Base-by-base conservation (phyloP, 2,888 invertebrate genomes). In the Sesia bembeciformis region DNA sequence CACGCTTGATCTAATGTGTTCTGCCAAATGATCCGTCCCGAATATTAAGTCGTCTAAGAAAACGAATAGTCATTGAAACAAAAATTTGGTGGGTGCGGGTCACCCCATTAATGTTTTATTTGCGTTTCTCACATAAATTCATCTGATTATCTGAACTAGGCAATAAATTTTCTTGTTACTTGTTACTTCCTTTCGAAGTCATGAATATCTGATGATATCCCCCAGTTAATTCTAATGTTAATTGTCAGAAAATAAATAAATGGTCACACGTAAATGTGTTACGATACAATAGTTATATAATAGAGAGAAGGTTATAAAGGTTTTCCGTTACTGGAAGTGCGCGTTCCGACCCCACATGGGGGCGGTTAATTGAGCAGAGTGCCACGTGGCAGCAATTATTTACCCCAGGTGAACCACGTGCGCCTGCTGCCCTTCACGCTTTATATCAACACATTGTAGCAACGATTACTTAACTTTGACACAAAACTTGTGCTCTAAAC, bases 301-400 rank as follows among this genome's bases (percentile, higher is more conserved):
- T 66, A 66, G 61, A 23, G 46, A 46, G 59, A 65, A 23, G 63
- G 66, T 71, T 71, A 72, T 71, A 70, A 65, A 43, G 42, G 52
- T 40, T n/a, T 40, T 65, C 68, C 65, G 74, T 76, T 67, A 76
- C 71, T 64, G 75, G 70, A 70, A 74, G 76, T 75, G 76, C 70
- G 76, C 76, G 77, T 66, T 70, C 61, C 74, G 64, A 68, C 77
- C 78, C 76, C 72, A 63, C 67, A 64, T 63, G 69, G 70, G 72
- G 73, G 65, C 68, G 76, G 77, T 77, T 87, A 85, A 85, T 86
- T 86, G 84, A 73, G 74, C 73, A 65, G 65, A 63, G 62, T 61
- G 66, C 80, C 88, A 88, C 88, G 88, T 89, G 88, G 78, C 59
- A 79, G 60, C 84, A 88, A 89, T 88, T 88, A 89, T 88, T 89